Percentiles rank a stretch among this genome's conserved stretches.
Conservation (phyloP, 64 coral and sea anemone genomes). For the Hydrozoanthus tunicans region DNA sequence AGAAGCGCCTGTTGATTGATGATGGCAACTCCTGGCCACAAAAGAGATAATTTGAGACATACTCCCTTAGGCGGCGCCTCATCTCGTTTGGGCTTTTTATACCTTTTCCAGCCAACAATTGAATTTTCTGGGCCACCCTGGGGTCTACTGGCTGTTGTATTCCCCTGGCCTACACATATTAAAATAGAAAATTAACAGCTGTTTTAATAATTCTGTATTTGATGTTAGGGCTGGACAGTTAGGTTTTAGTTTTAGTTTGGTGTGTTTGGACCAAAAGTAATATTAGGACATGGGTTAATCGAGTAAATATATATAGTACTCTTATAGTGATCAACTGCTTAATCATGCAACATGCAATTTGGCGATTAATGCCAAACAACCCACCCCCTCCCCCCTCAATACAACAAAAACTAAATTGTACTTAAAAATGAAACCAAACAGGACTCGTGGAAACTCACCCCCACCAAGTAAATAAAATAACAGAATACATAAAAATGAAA, state of each 20-base stretch:
- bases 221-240: neutral
- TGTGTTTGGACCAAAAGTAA: no score
- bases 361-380: no score
- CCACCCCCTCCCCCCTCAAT: no score
- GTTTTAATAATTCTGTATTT: neutral
- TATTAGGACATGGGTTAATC: no score
- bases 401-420: no score
- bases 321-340: no score
- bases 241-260: neutral
- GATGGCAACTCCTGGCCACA: slow-evolving; percentile 17
- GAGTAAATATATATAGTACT: no score
- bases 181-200: neutral
- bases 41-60: slow-evolving; percentile 38
- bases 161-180: slow-evolving; percentile 53
- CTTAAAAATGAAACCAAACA: no score
- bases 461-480: no score
- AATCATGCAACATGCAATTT: no score
- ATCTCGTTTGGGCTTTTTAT: slow-evolving; percentile 49
- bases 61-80: slow-evolving; percentile 38
- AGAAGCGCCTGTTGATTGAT: slow-evolving; percentile 23
- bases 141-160: slow-evolving; percentile 56
- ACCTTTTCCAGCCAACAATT: slow-evolving; percentile 44
- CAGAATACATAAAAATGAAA: no score
- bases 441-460: no score
- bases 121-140: slow-evolving; percentile 41